These are phyloP conservation scores for Thymelicus acteon DNA, from an alignment of 2,888 invertebrate genomes.

Conservation along the genomic window DNA sequence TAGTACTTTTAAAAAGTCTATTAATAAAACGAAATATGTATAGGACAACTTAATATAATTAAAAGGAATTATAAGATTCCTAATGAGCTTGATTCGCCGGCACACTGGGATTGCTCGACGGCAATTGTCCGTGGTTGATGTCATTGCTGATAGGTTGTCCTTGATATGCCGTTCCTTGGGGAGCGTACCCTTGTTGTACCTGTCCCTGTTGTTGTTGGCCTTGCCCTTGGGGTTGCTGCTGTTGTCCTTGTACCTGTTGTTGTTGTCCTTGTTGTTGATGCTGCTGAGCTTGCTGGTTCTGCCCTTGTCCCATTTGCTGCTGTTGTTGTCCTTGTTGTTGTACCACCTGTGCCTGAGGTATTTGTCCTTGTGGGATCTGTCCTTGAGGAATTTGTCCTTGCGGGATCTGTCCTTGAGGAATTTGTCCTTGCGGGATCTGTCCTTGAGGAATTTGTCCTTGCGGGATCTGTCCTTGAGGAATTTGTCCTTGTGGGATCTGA, in stretches of 20 bases:
- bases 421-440: constrained; percentile 42
- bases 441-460: constrained; percentile 45
- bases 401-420: constrained; percentile 16
- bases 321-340: constrained; percentile 22
- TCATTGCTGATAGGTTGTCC: neutral
- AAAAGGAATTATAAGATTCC: neutral
- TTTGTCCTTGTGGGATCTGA: constrained; percentile 49
- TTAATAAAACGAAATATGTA: constrained; percentile 10
- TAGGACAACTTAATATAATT: neutral
- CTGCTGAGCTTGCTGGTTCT: constrained; percentile 47
- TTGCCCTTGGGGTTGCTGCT: constrained; percentile 31
- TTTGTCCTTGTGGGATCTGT: constrained; percentile 37
- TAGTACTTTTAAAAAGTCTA: constrained; percentile 19
- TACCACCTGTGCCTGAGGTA: constrained; percentile 33
- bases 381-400: constrained; percentile 33
- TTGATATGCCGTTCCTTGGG: constrained; percentile 26
- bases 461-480: constrained; percentile 39
- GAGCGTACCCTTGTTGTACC: constrained; percentile 25
- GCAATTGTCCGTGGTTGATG: no score
- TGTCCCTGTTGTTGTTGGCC: constrained; percentile 33
- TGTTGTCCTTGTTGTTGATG: constrained; percentile 38
- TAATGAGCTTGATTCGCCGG: constrained; percentile 4
- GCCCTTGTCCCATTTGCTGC: constrained; percentile 41
- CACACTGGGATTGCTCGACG: neutral
- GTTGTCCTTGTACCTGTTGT: constrained; percentile 19